Evolutionary conservation across 2,888 invertebrate species (phyloP).

Genomic region (Latrodectus hesperus): DNA sequence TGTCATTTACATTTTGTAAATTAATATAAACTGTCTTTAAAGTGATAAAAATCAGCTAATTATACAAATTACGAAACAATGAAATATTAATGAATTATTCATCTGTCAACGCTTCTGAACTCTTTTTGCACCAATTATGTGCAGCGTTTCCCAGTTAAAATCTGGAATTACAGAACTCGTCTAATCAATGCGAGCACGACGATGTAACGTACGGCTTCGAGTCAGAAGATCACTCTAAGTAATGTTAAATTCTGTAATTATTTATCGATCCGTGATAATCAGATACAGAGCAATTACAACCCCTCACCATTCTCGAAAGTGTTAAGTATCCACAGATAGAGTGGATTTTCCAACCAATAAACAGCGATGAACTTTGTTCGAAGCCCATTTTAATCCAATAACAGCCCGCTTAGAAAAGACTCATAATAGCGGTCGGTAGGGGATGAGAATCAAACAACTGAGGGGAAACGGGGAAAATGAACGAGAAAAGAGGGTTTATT

Average conservation of each 20-base stretch:
- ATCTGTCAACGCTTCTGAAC: too few relatives aligned
- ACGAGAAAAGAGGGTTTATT: neutral
- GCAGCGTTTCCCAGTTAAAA: too few relatives aligned
- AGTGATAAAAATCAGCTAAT: too few relatives aligned
- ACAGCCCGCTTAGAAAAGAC: neutral
- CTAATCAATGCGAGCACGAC: too few relatives aligned
- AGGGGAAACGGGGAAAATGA: neutral
- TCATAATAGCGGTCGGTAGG: neutral
- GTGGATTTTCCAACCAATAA: neutral
- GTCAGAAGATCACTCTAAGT: too few relatives aligned
- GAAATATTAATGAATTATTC: too few relatives aligned
- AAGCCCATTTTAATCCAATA: conserved; percentile 1
- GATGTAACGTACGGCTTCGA: too few relatives aligned
- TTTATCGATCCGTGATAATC: conserved; percentile 50
- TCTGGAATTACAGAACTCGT: too few relatives aligned
- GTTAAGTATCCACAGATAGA: conserved; percentile 12
- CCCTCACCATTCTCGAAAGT: conserved; percentile 36
- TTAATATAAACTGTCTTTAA: too few relatives aligned
- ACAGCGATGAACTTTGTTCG: conserved; percentile 1
- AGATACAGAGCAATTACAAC: conserved; percentile 50
- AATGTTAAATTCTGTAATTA: conserved; percentile 34
- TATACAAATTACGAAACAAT: too few relatives aligned
- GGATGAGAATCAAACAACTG: neutral
- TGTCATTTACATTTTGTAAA: too few relatives aligned
- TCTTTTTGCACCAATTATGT: too few relatives aligned